Evolutionary conservation across 2,113 vertebrate species (phyloP).

Genomic region (Pterophyllum scalare): DNA sequence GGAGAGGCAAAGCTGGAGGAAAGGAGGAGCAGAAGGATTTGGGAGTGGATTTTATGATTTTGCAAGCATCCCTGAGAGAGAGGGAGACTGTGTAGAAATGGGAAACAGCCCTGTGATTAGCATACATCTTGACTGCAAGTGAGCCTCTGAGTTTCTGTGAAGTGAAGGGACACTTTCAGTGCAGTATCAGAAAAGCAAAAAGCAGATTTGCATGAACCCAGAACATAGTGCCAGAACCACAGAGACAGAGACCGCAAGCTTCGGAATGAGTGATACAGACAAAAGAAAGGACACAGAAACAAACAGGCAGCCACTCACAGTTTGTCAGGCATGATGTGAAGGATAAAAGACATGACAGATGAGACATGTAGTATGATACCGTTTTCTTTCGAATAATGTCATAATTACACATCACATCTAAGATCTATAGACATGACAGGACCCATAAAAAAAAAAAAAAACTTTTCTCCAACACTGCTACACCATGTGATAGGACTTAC

Average conservation of each 20-base stretch:
- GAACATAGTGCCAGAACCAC: background rate
- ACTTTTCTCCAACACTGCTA: background rate
- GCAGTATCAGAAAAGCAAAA: background rate
- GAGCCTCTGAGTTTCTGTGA: background rate
- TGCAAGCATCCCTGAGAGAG: background rate
- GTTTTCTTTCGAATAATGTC: background rate
- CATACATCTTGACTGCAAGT: background rate
- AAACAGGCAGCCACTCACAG: background rate
- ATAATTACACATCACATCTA: background rate
- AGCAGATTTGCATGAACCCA: background rate
- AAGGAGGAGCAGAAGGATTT: conserved; percentile 11
- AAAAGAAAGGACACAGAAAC: conserved; percentile 7
- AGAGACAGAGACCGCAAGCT: background rate
- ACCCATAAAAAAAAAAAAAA: background rate
- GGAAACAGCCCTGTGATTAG: background rate
- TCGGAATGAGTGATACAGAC: background rate
- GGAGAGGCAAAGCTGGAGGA: background rate
- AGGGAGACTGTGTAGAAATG: background rate
- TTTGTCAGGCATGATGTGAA: conserved; percentile 28
- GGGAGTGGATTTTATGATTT: background rate
- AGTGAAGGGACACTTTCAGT: background rate
- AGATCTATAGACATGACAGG: background rate
- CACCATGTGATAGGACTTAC: background rate
- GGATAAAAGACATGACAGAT: conserved; percentile 2
- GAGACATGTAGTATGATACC: background rate